These are phyloP conservation scores for Melanogrammus aeglefinus DNA, from an alignment of 2,797 vertebrate genomes.

Conservation along the genomic window DNA sequence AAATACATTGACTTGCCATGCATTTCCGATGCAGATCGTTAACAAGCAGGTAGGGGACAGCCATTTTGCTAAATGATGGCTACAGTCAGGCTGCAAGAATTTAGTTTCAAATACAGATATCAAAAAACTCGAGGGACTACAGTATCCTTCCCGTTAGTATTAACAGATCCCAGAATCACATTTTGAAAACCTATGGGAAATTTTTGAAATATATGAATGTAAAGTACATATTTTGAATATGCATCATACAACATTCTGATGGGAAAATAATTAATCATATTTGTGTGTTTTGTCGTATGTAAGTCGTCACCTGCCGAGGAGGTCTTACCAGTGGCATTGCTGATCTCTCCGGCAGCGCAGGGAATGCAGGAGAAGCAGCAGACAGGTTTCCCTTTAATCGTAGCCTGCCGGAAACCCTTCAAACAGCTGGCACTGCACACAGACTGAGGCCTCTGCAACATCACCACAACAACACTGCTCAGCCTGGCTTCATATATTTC, in stretches of 20 bases:
- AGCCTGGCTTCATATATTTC: background rate
- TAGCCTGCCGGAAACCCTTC: conserved; percentile 68
- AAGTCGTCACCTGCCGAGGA: background rate
- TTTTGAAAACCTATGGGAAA: background rate
- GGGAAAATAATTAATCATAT: background rate
- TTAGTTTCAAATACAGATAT: background rate
- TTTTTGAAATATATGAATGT: background rate
- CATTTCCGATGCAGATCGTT: background rate
- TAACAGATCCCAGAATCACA: background rate
- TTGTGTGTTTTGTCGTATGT: background rate
- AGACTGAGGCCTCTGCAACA: conserved; percentile 66
- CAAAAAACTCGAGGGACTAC: background rate
- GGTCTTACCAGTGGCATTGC: conserved; percentile 64
- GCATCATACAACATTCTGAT: background rate
- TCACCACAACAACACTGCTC: conserved; percentile 22
- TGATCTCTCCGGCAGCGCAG: conserved; percentile 73
- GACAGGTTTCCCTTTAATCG: conserved; percentile 68
- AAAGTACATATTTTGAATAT: background rate
- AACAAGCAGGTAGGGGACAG: background rate
- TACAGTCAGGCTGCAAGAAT: background rate
- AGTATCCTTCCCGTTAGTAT: no score
- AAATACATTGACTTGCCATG: background rate
- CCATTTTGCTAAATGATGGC: background rate
- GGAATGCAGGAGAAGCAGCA: conserved; percentile 73
- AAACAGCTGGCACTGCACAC: conserved; percentile 72